Evolutionary conservation across 1,140 invertebrate genomes (phyloP).

Genomic region (Lithobius niger): DNA sequence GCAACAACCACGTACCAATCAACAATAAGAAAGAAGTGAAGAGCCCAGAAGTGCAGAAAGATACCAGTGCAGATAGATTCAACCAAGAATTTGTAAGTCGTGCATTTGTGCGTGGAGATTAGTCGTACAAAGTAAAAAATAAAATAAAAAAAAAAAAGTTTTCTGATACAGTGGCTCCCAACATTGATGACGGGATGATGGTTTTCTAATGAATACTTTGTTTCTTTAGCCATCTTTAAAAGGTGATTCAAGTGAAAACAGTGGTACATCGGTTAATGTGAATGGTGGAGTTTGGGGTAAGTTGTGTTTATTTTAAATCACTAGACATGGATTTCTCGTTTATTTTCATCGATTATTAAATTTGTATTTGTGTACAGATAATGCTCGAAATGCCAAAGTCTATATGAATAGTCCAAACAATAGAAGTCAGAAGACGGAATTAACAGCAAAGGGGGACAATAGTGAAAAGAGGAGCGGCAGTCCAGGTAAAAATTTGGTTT

Average conservation of each 20-base stretch:
- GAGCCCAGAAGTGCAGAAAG: neutral
- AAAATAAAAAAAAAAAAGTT: too few relatives aligned
- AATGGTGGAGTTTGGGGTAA: slow-evolving; percentile 30
- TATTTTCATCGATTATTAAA: slow-evolving; percentile 1
- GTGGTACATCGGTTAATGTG: slow-evolving; percentile 11
- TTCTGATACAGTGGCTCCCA: neutral
- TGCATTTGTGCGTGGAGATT: neutral
- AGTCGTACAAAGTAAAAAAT: too few relatives aligned
- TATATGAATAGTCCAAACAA: slow-evolving; percentile 12
- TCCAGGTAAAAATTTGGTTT: slow-evolving; percentile 15
- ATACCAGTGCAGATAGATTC: slow-evolving; percentile 17
- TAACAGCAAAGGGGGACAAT: slow-evolving; percentile 11
- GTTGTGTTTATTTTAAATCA: too few relatives aligned
- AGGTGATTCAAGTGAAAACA: slow-evolving; percentile 22
- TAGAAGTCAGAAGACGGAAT: slow-evolving; percentile 13
- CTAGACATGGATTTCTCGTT: too few relatives aligned
- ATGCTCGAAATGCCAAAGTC: slow-evolving; percentile 18
- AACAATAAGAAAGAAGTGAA: slow-evolving; percentile 4
- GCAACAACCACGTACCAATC: slow-evolving; percentile 12
- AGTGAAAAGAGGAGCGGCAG: slow-evolving; percentile 15
- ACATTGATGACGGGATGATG: too few relatives aligned
- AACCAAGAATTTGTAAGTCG: slow-evolving; percentile 31
- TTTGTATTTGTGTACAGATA: slow-evolving; percentile 15
- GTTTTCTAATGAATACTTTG: too few relatives aligned
- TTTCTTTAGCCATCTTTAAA: slow-evolving; percentile 28